A percentile compares a stretch with the other conserved stretches of the same genome.
phyloP scores from a whole-genome alignment of 2,113 vertebrate genomes.

The Eonycteris spelaea region DNA sequence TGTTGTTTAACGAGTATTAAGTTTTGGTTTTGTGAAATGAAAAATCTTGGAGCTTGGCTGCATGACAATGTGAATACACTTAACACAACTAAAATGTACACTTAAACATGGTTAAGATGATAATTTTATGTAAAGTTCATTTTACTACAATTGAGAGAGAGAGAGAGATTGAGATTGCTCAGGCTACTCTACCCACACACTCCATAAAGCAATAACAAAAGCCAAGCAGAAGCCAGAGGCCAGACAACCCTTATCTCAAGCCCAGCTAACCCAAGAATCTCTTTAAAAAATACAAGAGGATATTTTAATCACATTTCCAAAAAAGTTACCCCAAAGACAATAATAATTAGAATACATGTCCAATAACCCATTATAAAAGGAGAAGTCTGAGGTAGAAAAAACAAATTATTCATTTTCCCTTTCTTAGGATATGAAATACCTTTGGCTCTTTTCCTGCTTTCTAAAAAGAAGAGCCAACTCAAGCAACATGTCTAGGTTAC shows the following conservation, averaged over 20 bases:
- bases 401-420: not conserved
- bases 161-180: too few species aligned
- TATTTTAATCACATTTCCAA: not conserved
- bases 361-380: not conserved
- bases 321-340: constrained; percentile 11
- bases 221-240: not conserved
- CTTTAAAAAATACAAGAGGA: not conserved
- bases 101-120: not conserved
- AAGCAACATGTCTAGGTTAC: not conserved
- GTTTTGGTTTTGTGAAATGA: not conserved
- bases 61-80: not conserved
- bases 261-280: not conserved
- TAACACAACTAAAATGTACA: not conserved
- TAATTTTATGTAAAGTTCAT: not conserved
- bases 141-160: not conserved
- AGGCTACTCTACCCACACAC: not conserved
- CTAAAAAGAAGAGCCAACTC: not conserved
- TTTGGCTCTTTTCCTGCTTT: not conserved
- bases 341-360: constrained; percentile 26
- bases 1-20: not conserved
- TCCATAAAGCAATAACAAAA: not conserved
- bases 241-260: not conserved
- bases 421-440: not conserved
- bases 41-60: not conserved
- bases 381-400: not conserved